Evolutionary conservation across 37 sponge, comb jelly and placozoan genomes (phyloP).

Genomic region (Cliona cf. orientalis): DNA sequence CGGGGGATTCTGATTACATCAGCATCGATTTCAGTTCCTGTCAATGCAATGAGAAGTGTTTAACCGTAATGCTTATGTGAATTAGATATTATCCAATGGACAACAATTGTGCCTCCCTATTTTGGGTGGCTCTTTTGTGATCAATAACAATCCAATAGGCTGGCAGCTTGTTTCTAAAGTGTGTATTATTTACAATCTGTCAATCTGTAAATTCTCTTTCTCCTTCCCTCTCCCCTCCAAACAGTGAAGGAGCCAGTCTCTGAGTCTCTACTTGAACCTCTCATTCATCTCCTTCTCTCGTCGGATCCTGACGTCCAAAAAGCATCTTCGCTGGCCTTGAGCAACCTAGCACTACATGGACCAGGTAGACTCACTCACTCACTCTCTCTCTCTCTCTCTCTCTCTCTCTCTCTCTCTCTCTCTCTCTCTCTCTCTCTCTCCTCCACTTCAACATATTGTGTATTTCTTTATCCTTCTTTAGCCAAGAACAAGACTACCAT

Average conservation of each 20-base stretch:
- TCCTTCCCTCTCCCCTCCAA: not conserved
- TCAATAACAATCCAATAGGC: too few relatives aligned
- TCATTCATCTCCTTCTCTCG: conserved; percentile 73
- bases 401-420: not conserved
- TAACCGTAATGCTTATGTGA: too few relatives aligned
- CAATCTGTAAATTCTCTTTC: too few relatives aligned
- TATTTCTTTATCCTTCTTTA: conserved; percentile 4
- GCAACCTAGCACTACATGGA: conserved; percentile 85
- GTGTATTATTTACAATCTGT: not conserved
- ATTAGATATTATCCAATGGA: too few relatives aligned
- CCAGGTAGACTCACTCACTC: conserved; percentile 44
- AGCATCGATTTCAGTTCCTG: too few relatives aligned
- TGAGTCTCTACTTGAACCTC: conserved; percentile 65
- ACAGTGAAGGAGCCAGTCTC: conserved; percentile 69
- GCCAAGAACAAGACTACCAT: conserved; percentile 81
- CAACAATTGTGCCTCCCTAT: too few relatives aligned
- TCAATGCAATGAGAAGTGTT: too few relatives aligned
- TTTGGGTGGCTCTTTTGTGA: too few relatives aligned
- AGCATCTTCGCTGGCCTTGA: conserved; percentile 82
- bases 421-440: not conserved
- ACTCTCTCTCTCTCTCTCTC: not conserved
- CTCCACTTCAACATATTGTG: not conserved
- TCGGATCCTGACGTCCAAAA: conserved; percentile 80
- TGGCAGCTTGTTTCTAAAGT: not conserved
- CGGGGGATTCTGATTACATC: too few relatives aligned